Base-by-base conservation (phyloP, 1,140 invertebrate genomes). In the Meloidogyne chitwoodi region DNA sequence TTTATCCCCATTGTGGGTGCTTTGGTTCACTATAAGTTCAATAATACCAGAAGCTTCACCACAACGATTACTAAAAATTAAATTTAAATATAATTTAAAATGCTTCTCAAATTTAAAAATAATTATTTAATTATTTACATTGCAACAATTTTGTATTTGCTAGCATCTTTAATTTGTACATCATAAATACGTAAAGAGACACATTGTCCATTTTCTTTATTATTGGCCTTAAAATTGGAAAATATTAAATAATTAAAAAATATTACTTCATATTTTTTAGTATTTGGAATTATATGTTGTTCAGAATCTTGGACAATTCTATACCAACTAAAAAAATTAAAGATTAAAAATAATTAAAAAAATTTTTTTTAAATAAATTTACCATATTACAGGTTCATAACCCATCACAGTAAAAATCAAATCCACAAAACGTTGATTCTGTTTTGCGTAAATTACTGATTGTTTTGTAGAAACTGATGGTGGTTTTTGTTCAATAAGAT, bases 151-250 rank as follows among this genome's bases (percentile, higher is more conserved):
- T 73, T 73, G 11, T 63, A 73, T 34, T 29, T 24, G 24, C 71
- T 64, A 41, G 61, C 56, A 61, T 73, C 71, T 5, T 31, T 22
- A 11, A 41, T 73, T 64, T 73, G 71, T 31, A 73, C 11, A 31
- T 73, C 56, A 61, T 63, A 73, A 73, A 73, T 73, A n/a, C 71
- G 56, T 48, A 73, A 29, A 61, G 31, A 56, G 26, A 73, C n/a
- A 27, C 10, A 31, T 64, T 73, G 61, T 5, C 71, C 71, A 64
- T 73, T 73, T 19, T 73, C 71, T 63, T 24, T 63, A 31, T 41
- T 61, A 61, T 61, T 38, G 5, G 56, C 64, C 71, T 73, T 19
- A 22, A 63, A 29, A 61, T 44, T 63, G 24, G 16, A 69, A 69
- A 41, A 22, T 38, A 22, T 24, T 56, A 14, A 22, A 19, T 26